Conservation (phyloP, 2,888 invertebrate genomes). For the Cephus rjabovi region DNA sequence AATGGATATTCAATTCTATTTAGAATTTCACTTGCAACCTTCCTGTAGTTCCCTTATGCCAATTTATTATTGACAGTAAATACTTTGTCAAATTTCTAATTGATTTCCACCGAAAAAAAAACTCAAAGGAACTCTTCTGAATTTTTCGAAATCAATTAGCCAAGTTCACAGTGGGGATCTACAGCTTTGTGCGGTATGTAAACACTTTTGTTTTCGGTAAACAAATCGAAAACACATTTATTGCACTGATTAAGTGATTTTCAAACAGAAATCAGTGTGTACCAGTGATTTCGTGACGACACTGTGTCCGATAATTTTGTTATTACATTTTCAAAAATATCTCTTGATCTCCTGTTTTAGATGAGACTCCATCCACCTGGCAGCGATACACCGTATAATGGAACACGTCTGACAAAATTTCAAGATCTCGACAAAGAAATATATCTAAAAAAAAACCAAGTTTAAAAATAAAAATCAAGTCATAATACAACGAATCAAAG, state of each 20-base stretch:
- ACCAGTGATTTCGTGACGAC: not conserved
- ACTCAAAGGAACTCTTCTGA: not conserved
- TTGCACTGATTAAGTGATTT: not conserved
- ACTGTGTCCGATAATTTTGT: constrained; percentile 8
- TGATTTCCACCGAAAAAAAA: not conserved
- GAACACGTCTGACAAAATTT: constrained; percentile 69
- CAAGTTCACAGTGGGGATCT: constrained; percentile 9
- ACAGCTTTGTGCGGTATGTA: constrained; percentile 15
- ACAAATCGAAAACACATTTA: not conserved
- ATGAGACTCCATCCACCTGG: constrained; percentile 78
- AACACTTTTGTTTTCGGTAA: constrained; percentile 5
- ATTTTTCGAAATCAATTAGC: constrained; percentile 2
- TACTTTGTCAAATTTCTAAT: not conserved
- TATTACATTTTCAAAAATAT: constrained; percentile 37
- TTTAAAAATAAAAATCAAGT: constrained; percentile 11
- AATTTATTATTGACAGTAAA: not conserved
- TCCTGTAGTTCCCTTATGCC: not conserved
- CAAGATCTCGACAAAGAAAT: constrained; percentile 67
- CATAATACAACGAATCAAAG: not conserved
- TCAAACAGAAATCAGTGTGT: not conserved
- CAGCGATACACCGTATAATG: constrained; percentile 71
- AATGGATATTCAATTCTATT: not conserved
- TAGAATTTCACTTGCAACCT: not conserved
- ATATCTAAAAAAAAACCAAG: constrained; percentile 42
- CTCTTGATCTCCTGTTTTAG: constrained; percentile 64